Base-by-base conservation (phyloP, 2,113 vertebrate genomes). In the Gymnarchus niloticus region DNA sequence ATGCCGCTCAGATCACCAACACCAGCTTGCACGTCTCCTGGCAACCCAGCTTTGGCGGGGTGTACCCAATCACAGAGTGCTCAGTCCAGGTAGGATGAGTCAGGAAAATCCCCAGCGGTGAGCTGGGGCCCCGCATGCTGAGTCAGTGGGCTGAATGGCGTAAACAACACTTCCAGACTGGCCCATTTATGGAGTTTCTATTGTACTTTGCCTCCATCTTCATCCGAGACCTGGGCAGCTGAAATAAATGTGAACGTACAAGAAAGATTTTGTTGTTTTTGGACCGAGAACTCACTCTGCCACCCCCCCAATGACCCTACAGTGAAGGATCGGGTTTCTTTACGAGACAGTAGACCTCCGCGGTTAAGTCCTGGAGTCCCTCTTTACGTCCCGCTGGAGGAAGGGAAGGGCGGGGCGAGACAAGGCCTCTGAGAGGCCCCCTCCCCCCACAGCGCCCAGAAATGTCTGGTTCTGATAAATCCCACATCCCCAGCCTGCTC, bases 41-140 rank as follows among this genome's bases (percentile, higher is more conserved):
- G 97, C 90, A 88, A 10, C 93, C 95, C 0, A 95, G 96, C 17
- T 93, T 94, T 33, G 96, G 94, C 8, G 96, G 97, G 9, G 91
- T 91, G 21, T 95, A 96, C 84, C 92, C 94, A 0, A 91, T 97
- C 56, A 93, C 91, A 37, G 88, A 91, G 59, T 97, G 96, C 86
- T 93, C 93, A 21, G 88, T 97, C 44, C 96, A 97, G 96, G 97
- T 97, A 91, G 94, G 92, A 25, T 33, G 37, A 19, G n/a, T 37
- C 21, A 56, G 3, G 49, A 28, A 33, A 56, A 28, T 21, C 48
- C 65, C 28, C n/a, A 48, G 84, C 49, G n/a, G 52, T 25, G 21
- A 57, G 81, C 23, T 28, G 44, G 33, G 52, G 37, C 28, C 52
- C 81, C 7, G 6, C 33, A 25, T 12, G 81, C 51, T 56, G 52